These are phyloP conservation scores for Thera obeliscata DNA, from an alignment of 2,888 invertebrate species.

Conservation along the genomic window DNA sequence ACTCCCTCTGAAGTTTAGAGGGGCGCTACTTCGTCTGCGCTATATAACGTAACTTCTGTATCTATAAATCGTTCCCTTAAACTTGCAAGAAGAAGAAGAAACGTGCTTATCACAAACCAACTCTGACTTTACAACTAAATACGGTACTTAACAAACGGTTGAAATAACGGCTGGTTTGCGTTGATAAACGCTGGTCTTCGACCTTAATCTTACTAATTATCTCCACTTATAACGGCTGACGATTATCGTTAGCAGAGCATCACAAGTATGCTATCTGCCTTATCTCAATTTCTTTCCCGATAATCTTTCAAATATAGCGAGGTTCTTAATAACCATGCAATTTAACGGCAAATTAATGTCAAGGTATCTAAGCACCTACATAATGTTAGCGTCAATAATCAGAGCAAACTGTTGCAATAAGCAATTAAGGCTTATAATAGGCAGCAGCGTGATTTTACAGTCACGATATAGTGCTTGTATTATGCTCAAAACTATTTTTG, in stretches of 20 bases:
- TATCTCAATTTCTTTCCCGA: constrained; percentile 21
- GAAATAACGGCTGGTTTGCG: neutral
- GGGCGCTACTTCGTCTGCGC: too few relatives aligned
- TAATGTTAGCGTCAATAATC: constrained; percentile 11
- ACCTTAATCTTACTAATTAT: constrained; percentile 7
- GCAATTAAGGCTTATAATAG: neutral
- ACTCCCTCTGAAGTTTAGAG: too few relatives aligned
- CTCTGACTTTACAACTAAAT: neutral
- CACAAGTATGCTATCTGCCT: constrained; percentile 21
- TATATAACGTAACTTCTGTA: too few relatives aligned
- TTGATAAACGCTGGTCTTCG: neutral
- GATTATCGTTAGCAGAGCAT: constrained; percentile 31
- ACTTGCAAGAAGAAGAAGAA: too few relatives aligned
- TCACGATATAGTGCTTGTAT: constrained; percentile 2
- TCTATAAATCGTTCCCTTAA: too few relatives aligned
- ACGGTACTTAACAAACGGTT: neutral
- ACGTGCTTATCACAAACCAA: neutral
- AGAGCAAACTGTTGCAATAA: constrained; percentile 13
- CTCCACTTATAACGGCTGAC: constrained; percentile 26
- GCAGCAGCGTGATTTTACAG: constrained; percentile 5
- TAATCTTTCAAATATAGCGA: constrained; percentile 16
- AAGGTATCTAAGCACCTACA: neutral
- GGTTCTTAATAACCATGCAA: constrained; percentile 12
- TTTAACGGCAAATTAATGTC: constrained; percentile 14
- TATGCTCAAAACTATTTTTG: neutral